phyloP scores from a whole-genome alignment of 2,113 vertebrate species.

The Dipodomys stephensi region DNA sequence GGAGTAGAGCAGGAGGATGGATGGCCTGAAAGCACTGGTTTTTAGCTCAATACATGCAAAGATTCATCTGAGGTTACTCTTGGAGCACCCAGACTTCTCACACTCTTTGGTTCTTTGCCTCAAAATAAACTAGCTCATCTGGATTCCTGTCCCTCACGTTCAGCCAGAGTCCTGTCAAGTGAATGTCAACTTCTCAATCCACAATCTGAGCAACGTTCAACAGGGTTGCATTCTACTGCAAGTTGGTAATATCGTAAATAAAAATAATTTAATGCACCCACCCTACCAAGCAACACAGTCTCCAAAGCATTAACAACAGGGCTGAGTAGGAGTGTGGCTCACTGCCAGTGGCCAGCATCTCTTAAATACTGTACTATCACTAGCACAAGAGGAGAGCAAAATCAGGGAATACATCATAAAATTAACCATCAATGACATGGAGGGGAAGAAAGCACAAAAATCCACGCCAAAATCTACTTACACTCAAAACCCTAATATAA shows the following conservation, averaged over 20 bases:
- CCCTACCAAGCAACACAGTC: too few species aligned
- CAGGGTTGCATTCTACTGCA: too few species aligned
- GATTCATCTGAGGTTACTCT: background rate
- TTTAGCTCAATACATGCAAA: too few species aligned
- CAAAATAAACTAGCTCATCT: too few species aligned
- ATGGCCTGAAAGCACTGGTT: background rate
- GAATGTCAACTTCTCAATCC: background rate
- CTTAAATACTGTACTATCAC: too few species aligned
- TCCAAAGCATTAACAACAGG: background rate
- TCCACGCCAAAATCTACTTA: background rate
- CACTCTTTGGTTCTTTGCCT: background rate
- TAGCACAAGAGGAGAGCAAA: background rate
- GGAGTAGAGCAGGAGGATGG: background rate
- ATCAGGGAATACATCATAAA: background rate
- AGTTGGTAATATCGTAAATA: too few species aligned
- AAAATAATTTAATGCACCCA: too few species aligned
- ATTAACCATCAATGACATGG: background rate
- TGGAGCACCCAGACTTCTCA: background rate
- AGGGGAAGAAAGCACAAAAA: background rate
- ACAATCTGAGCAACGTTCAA: too few species aligned
- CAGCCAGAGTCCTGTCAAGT: too few species aligned
- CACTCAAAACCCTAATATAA: rapidly evolving
- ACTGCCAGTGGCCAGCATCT: background rate
- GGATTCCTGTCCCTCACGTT: too few species aligned
- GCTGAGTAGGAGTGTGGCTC: background rate